Evolutionary conservation across 92 coral and sea anemone genomes (phyloP).

Genomic region (Metridium senile): DNA sequence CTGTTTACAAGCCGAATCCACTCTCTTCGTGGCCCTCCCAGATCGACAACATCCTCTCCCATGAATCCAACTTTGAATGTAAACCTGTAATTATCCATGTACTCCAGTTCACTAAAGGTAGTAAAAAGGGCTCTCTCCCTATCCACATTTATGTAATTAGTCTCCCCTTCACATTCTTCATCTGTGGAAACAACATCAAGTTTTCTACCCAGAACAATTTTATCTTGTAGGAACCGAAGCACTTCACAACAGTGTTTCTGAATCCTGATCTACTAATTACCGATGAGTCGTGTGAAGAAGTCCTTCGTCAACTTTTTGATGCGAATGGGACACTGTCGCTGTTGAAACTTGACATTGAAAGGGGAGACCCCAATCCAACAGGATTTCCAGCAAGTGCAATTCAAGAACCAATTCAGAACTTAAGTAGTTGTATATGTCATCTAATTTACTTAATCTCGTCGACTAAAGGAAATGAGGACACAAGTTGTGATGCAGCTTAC

Average conservation of each 20-base stretch:
- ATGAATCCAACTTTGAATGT: conserved; percentile 59
- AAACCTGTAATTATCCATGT: conserved; percentile 13
- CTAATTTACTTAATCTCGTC: background rate
- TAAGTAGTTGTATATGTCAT: background rate
- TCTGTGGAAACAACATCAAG: conserved; percentile 44
- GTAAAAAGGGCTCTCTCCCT: conserved; percentile 50
- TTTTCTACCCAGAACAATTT: conserved; percentile 41
- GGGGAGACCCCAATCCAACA: conserved; percentile 11
- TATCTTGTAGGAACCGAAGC: conserved; percentile 28
- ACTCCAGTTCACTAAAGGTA: conserved; percentile 57
- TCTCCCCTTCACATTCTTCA: conserved; percentile 50
- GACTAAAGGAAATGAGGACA: background rate
- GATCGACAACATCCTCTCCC: conserved; percentile 39
- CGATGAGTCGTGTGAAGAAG: conserved; percentile 48
- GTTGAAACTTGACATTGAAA: conserved; percentile 21
- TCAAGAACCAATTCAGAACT: conserved; percentile 2
- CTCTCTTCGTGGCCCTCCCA: conserved; percentile 53
- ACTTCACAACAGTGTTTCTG: too few species aligned
- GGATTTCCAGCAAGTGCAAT: conserved; percentile 12
- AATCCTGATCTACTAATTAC: conserved; percentile 43
- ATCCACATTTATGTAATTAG: conserved; percentile 53
- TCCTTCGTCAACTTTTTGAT: conserved; percentile 49
- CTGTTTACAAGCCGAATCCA: conserved; percentile 3
- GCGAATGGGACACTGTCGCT: conserved; percentile 48
- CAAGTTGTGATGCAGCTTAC: background rate